Percentiles rank a stretch among this genome's conserved stretches.
Conservation (phyloP, 1,140 invertebrate species). For the Solenopsis fugax region DNA sequence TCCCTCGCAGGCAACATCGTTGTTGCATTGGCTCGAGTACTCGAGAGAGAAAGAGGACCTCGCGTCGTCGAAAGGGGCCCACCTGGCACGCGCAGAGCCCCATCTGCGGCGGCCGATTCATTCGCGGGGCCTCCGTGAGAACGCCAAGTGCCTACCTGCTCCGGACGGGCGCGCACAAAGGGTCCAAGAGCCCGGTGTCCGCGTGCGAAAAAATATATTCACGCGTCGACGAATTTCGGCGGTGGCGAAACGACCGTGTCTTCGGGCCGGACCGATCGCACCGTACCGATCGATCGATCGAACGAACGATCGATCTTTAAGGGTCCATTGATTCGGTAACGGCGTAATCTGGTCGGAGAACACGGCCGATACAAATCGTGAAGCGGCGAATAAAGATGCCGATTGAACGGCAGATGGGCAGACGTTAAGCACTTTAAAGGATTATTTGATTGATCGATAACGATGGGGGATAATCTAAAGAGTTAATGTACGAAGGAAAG, state of each 20-base stretch:
- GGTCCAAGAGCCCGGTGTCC: conserved; percentile 21
- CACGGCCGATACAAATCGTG: conserved; percentile 69
- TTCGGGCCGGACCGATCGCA: neutral
- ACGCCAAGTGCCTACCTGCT: conserved; percentile 68
- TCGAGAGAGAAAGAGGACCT: neutral
- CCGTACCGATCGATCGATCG: conserved; percentile 35
- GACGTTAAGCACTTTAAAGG: conserved; percentile 51
- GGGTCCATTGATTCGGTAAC: neutral
- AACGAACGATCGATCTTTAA: conserved; percentile 60
- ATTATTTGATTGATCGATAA: conserved; percentile 61
- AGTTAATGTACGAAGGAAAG: conserved; percentile 14
- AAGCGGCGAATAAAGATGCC: conserved; percentile 16
- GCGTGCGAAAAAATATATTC: conserved; percentile 67
- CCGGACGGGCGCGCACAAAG: conserved; percentile 2
- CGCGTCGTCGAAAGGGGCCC: conserved; percentile 48
- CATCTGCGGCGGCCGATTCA: conserved; percentile 62
- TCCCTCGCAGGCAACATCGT: conserved; percentile 50
- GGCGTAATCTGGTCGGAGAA: conserved; percentile 25
- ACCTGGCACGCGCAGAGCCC: conserved; percentile 73
- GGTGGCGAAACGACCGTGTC: conserved; percentile 54
- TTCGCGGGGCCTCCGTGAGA: conserved; percentile 61
- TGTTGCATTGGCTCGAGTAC: conserved; percentile 27
- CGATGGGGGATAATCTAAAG: conserved; percentile 23
- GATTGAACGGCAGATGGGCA: conserved; percentile 44
- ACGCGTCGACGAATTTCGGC: conserved; percentile 70